phyloP scores from a whole-genome alignment of 2,113 vertebrate genomes.

The Sinocyclocheilus maitianheensis region DNA sequence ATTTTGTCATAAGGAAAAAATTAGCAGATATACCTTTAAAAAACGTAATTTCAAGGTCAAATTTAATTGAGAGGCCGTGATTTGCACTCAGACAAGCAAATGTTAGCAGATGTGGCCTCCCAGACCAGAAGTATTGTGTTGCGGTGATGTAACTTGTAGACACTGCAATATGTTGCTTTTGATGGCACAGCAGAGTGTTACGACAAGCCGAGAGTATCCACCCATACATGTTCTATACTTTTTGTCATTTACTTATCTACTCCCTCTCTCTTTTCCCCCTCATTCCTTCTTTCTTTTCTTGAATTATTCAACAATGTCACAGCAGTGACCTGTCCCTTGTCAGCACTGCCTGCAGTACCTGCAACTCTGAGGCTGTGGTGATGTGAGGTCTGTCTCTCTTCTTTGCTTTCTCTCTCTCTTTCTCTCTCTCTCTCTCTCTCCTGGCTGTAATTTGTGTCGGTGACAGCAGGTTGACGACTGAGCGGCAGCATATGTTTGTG shows the following conservation, averaged over 20 bases:
- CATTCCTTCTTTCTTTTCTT: conserved; percentile 55
- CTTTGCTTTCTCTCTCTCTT: conserved; percentile 36
- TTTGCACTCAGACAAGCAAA: conserved; percentile 32
- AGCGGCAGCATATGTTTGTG: conserved; percentile 64
- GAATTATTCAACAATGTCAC: conserved; percentile 80
- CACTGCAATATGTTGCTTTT: conserved; percentile 58
- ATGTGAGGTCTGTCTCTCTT: conserved; percentile 50
- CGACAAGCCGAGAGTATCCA: conserved; percentile 52
- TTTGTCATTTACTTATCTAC: conserved; percentile 51
- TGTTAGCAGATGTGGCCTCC: conserved; percentile 44
- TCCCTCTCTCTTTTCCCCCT: conserved; percentile 51
- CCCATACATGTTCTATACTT: conserved; percentile 49
- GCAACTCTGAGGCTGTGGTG: conserved; percentile 47
- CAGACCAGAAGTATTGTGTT: conserved; percentile 33
- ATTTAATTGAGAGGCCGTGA: neutral
- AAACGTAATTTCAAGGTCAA: neutral
- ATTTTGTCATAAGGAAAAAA: neutral
- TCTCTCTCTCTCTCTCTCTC: conserved; percentile 62
- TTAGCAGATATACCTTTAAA: neutral
- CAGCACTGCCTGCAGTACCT: conserved; percentile 63
- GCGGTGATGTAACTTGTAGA: conserved; percentile 52
- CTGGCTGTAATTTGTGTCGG: conserved; percentile 80
- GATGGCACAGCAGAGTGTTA: conserved; percentile 53
- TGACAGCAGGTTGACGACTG: conserved; percentile 78
- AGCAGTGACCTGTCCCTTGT: conserved; percentile 79